Percentiles rank a stretch among this genome's conserved stretches.
Evolutionary conservation across 23 tunicate genomes (phyloP).

Genomic region (Halocynthia aurantium): DNA sequence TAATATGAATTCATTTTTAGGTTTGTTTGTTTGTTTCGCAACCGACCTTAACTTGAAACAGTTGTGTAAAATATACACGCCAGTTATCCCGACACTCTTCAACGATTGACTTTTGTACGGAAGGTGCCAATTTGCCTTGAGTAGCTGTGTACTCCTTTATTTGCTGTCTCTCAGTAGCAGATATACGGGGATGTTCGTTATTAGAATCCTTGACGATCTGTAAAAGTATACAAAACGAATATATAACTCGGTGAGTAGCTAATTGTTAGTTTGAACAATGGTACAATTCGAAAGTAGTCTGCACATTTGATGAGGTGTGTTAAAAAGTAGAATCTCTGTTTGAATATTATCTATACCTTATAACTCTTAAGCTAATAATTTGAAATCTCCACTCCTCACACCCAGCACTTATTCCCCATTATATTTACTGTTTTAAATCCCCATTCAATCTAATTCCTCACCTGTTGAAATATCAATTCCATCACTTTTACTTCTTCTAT

Average conservation of each 20-base stretch:
- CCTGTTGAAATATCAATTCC: slow-evolving; percentile 14
- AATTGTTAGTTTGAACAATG: too few species aligned
- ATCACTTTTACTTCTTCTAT: slow-evolving; percentile 7
- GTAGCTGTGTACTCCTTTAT: background rate
- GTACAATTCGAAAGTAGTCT: too few species aligned
- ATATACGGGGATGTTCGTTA: slow-evolving; percentile 3
- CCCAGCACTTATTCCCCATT: too few species aligned
- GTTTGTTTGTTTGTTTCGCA: background rate
- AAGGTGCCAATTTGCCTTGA: background rate
- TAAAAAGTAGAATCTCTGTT: too few species aligned
- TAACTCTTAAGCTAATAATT: too few species aligned
- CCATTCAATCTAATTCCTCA: background rate
- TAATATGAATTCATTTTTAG: background rate
- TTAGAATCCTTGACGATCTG: slow-evolving; percentile 8
- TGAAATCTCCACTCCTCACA: too few species aligned
- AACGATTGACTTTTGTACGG: background rate
- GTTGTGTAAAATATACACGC: slow-evolving; percentile 12
- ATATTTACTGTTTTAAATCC: too few species aligned
- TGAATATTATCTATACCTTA: too few species aligned
- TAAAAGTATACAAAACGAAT: too few species aligned
- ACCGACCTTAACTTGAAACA: slow-evolving; percentile 13
- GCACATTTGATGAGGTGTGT: too few species aligned
- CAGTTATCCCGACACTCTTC: slow-evolving; percentile 16
- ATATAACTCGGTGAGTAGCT: too few species aligned
- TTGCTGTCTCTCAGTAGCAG: slow-evolving; percentile 6